These are phyloP conservation scores for Magallana nippona DNA, from an alignment of 2,888 invertebrate species.

Conservation along the genomic window DNA sequence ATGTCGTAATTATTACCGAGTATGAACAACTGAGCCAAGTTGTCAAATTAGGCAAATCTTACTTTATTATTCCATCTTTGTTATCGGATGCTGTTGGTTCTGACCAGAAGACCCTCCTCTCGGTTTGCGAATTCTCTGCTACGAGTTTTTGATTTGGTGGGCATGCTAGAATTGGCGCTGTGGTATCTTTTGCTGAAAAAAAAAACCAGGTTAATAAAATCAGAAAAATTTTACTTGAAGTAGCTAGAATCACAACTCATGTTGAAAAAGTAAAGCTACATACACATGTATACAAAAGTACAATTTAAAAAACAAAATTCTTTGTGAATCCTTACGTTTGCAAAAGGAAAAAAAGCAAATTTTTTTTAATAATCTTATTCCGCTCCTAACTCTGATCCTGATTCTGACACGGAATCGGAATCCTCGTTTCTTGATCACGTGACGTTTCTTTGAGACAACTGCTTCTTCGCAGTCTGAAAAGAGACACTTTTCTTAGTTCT, in stretches of 20 bases:
- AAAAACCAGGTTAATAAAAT: neutral
- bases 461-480: neutral
- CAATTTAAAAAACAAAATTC: neutral
- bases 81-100: constrained; percentile 49
- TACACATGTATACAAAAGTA: neutral
- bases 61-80: constrained; percentile 47
- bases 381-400: neutral
- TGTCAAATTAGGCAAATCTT: neutral
- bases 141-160: constrained; percentile 40
- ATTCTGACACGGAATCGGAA: neutral
- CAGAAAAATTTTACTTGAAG: neutral
- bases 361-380: neutral
- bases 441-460: neutral
- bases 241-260: neutral
- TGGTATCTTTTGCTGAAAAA: neutral
- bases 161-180: constrained; percentile 48
- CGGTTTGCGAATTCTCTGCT: constrained; percentile 44
- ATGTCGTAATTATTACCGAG: no score
- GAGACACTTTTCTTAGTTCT: neutral
- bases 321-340: neutral
- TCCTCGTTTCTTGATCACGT: neutral
- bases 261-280: neutral
- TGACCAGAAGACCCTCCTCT: constrained; percentile 51
- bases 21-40: neutral
- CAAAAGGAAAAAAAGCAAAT: neutral